Base-by-base conservation (phyloP, 1,140 invertebrate genomes). In the Apis laboriosa region DNA sequence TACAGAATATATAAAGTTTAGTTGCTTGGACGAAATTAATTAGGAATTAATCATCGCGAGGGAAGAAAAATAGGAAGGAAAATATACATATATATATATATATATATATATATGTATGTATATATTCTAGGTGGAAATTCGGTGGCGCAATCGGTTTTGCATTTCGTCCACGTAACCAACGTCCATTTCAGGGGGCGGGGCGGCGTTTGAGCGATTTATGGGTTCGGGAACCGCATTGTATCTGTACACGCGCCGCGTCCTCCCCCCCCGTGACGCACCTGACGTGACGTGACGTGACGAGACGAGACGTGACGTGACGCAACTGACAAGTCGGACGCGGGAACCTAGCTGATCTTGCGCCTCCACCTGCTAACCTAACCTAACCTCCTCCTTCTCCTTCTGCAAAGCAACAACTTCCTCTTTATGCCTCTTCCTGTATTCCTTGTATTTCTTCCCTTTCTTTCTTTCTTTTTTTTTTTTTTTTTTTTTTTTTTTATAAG, bases 161-260 rank as follows among this genome's bases (percentile, higher is more conserved):
- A 66, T 88, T 81, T 74, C 78, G 82, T 84, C 55, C 72, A 67
- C 56, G 86, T 71, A 79, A 83, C 79, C 72, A 43, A 63, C 80
- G 83, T 77, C 87, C 77, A 86, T 85, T 71, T 86, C 84, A 74
- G 84, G 86, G 83, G 82, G 34, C 34, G 34, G 34, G 34, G 34
- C 79, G 55, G 78, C 80, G 86, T 89, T 89, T 85, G 91, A 92
- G 75, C 78, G 91, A 94, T 94, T 93, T 94, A 94, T 93, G 90
- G 80, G 71, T 81, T 61, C 78, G 73, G 86, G 88, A 79, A 86
- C 83, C 88, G 84, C 88, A 92, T 91, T 90, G 91, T 92, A 88
- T 91, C 84, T 71, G 85, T 86, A 77, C 80, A 84, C 86, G 79
- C 77, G 83, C 82, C 78, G 87, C 89, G 51, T 67, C 34, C 34